Percentiles rank a stretch among this genome's conserved stretches.
phyloP scores from a whole-genome alignment of 2,113 vertebrate species.

The Bos javanicus region DNA sequence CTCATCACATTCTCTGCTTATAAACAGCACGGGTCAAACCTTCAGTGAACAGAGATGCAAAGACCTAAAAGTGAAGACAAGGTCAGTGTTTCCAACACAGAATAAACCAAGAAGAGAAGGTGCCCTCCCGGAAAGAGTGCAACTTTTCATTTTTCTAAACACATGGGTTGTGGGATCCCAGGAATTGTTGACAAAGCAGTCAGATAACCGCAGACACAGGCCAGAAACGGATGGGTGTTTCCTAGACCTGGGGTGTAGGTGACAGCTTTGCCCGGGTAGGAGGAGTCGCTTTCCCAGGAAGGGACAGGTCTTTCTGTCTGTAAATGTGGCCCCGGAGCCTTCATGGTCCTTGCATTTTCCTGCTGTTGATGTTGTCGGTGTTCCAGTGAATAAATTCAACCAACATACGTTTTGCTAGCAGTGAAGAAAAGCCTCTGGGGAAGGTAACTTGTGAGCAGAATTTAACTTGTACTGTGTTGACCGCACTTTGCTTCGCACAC shows the following conservation, averaged over 20 bases:
- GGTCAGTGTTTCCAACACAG: neutral
- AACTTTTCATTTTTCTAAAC: neutral
- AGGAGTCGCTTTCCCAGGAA: neutral
- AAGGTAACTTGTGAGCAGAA: neutral
- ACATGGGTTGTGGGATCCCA: neutral
- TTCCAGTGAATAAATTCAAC: neutral
- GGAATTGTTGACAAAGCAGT: neutral
- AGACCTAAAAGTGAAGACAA: neutral
- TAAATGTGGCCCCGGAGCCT: neutral
- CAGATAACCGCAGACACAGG: neutral
- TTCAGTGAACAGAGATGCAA: neutral
- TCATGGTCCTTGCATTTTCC: neutral
- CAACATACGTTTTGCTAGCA: neutral
- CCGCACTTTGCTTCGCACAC: rapidly evolving
- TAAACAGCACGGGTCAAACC: neutral
- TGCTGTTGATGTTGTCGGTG: neutral
- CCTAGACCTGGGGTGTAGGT: neutral
- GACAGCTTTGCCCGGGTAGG: neutral
- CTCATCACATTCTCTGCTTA: neutral
- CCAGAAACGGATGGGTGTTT: neutral
- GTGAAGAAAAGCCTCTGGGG: neutral
- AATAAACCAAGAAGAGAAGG: neutral
- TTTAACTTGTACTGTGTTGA: neutral
- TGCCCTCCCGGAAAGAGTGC: neutral
- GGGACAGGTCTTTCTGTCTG: neutral